Conservation (phyloP, 2,797 vertebrate species). For the Cottoperca gobio region DNA sequence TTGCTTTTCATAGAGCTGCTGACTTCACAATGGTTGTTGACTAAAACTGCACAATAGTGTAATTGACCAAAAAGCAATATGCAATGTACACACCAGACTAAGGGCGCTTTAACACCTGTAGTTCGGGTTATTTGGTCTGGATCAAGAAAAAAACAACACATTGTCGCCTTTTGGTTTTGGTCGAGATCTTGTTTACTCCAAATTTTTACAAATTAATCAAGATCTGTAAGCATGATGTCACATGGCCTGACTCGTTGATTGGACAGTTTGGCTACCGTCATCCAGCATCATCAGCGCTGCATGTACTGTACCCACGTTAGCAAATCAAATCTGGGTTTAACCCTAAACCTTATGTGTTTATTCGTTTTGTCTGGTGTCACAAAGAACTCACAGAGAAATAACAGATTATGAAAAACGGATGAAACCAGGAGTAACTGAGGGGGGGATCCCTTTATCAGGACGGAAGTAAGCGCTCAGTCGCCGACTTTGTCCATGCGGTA, state of each 20-base stretch:
- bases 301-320: neutral
- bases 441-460: too few relatives aligned
- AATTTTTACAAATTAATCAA: neutral
- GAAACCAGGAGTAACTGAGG: too few relatives aligned
- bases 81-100: neutral
- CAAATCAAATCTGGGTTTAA: neutral
- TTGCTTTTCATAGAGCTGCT: too few relatives aligned
- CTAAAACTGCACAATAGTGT: neutral
- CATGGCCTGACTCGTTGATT: too few relatives aligned
- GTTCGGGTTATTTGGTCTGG: neutral
- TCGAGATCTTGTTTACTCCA: neutral
- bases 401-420: neutral
- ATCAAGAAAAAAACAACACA: neutral
- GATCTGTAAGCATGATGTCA: neutral
- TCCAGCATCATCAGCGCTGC: neutral
- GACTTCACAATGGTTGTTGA: neutral
- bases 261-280: neutral
- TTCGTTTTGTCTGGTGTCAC: neutral
- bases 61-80: neutral
- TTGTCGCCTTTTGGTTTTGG: neutral
- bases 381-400: neutral
- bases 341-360: neutral
- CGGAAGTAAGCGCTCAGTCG: too few relatives aligned
- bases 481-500: too few relatives aligned
- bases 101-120: neutral